phyloP scores from a whole-genome alignment of 2,888 invertebrate genomes.

The Cosmia trapezina region DNA sequence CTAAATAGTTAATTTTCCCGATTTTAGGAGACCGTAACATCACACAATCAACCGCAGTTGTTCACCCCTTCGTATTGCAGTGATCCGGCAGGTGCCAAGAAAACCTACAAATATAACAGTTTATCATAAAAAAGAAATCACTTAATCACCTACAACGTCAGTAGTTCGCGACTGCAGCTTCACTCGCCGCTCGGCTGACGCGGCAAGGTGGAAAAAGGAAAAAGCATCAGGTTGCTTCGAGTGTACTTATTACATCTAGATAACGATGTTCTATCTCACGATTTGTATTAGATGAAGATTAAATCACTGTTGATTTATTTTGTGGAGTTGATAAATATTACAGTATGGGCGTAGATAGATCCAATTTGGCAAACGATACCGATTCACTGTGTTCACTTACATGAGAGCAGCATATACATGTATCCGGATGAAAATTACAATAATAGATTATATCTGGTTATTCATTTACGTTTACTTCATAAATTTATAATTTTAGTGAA shows the following conservation, averaged over 20 bases:
- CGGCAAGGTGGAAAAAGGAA: conserved; percentile 13
- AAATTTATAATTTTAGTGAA: background rate
- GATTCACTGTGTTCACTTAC: background rate
- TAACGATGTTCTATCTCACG: conserved; percentile 5
- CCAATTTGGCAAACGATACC: background rate
- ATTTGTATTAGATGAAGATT: conserved; percentile 5
- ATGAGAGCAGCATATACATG: no score
- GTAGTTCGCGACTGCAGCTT: conserved; percentile 21
- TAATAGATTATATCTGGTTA: background rate
- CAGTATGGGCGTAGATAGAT: background rate
- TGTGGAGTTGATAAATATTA: background rate
- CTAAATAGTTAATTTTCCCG: background rate
- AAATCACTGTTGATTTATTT: background rate
- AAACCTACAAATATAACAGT: background rate
- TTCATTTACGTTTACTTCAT: background rate
- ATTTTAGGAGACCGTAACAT: background rate
- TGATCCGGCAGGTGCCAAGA: background rate
- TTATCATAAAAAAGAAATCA: background rate
- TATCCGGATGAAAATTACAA: background rate
- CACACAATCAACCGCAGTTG: background rate
- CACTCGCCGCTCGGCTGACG: conserved; percentile 23
- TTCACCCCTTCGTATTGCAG: background rate
- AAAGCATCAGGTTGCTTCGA: background rate
- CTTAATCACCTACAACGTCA: background rate
- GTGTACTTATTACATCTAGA: conserved; percentile 10